Conservation (phyloP, 1,140 invertebrate species). For the Drosophila varians region DNA sequence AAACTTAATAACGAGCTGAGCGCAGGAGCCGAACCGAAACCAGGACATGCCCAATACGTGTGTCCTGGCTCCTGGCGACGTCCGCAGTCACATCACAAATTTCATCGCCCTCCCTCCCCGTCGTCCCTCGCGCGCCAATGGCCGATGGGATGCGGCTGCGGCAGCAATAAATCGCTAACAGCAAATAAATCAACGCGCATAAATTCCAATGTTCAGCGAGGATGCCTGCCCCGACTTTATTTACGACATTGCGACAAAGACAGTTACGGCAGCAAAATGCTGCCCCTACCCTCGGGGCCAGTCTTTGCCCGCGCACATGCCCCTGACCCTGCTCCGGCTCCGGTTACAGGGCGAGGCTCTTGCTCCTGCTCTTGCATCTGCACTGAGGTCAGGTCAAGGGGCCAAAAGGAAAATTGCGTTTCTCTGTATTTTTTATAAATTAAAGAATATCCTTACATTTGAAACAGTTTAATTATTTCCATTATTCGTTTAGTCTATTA, state of each 20-base stretch:
- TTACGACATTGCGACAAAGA: slow-evolving; percentile 81
- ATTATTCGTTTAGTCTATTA: too few species aligned
- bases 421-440: neutral
- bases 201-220: slow-evolving; percentile 81
- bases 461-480: too few species aligned
- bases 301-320: slow-evolving; percentile 6
- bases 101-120: slow-evolving; percentile 3
- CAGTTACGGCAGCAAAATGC: slow-evolving; percentile 74
- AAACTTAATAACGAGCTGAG: slow-evolving; percentile 79
- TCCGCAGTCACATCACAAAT: slow-evolving; percentile 60
- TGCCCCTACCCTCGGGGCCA: slow-evolving; percentile 33
- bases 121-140: neutral
- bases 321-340: slow-evolving; percentile 15
- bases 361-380: neutral
- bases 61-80: slow-evolving; percentile 49
- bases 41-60: slow-evolving; percentile 79
- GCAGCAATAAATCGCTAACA: slow-evolving; percentile 83
- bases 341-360: neutral
- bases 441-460: too few species aligned
- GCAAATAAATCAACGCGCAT: slow-evolving; percentile 83
- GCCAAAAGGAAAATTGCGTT: neutral
- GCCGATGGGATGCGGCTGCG: slow-evolving; percentile 65
- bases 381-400: slow-evolving; percentile 29
- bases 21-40: slow-evolving; percentile 49
- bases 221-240: slow-evolving; percentile 76